These are phyloP conservation scores for Calliphora vicina DNA, from an alignment of 1,140 invertebrate species.

Conservation along the genomic window DNA sequence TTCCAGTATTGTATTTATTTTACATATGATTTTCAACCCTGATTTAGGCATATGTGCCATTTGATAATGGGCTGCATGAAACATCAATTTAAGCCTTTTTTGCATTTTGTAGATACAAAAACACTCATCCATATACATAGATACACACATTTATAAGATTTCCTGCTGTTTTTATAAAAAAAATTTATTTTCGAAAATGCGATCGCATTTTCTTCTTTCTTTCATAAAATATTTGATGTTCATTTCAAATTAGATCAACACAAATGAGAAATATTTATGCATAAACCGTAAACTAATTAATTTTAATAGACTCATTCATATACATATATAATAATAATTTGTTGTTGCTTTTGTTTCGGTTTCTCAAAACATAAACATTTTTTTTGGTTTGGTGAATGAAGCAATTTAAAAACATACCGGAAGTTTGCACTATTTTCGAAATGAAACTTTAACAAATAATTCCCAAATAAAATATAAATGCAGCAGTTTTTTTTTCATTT, in stretches of 20 bases:
- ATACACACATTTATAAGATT: not conserved
- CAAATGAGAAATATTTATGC: not conserved
- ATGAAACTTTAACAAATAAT: not conserved
- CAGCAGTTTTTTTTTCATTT: not conserved
- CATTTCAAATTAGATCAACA: not conserved
- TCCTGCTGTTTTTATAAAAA: not conserved
- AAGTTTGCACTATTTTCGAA: conserved; percentile 20
- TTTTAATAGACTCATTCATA: conserved; percentile 20
- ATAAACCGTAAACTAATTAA: conserved; percentile 26
- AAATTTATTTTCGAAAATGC: not conserved
- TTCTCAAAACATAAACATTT: too few species aligned
- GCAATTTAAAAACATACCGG: not conserved
- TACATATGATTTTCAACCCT: not conserved
- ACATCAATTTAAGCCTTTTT: not conserved
- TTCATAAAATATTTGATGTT: not conserved
- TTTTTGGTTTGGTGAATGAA: not conserved
- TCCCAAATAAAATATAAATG: not conserved
- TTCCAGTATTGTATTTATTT: too few species aligned
- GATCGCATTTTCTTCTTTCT: too few species aligned
- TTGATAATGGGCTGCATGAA: not conserved
- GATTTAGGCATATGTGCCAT: not conserved
- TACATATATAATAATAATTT: not conserved
- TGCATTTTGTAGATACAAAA: too few species aligned
- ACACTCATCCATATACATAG: not conserved
- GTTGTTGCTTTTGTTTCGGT: not conserved